Evolutionary conservation across 2,888 invertebrate species (phyloP), one percentile per base, ranked within the genome.

Genomic region (Ormyrus pomaceus): DNA sequence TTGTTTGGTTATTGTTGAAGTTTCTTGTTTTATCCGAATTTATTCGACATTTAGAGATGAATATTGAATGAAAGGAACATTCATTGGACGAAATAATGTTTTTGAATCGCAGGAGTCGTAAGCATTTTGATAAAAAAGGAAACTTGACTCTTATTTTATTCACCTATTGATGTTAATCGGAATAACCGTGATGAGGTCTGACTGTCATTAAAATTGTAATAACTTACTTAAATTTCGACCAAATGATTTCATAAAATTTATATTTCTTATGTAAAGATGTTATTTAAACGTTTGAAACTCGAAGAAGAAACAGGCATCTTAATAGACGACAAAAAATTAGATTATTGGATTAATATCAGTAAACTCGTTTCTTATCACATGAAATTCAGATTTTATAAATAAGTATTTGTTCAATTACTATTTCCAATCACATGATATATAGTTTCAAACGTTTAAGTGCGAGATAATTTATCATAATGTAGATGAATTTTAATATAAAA

Each of bases 1-100:
- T 62, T 45, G 11, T 72, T 8, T 72, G 45, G 51, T 7, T 66
- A n/a, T 46, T 34, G 46, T 19, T 19, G 19, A 19, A 19, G 19
- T 50, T 58, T 48, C 50, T 70, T 48, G 58, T 70, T 59, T 59
- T 70, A 19, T n/a, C 5, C 9, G 13, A 45, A 45, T 55, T 55
- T 53, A 53, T 34, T 66, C 34, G 0, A 55, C 10, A 55, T 55
- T 34, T 34, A 34, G 51, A 71, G 8, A 62, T 62, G 45, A 5
- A 62, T 50, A 50, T 50, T 65, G 50, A 59, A 59, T 19, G 19
- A 5, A 59, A 19, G 6, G 7, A 19, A 59, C 13, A 59, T 8
- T 59, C 34, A 59, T 10, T 59, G 7, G 34, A 59, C 56, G 53
- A 10, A 53, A 53, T 56, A 11, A 19, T 19, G 19, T 19, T 19